Conservation (phyloP, 2,797 vertebrate species). For the Xiphorhynchus erythropygius region DNA sequence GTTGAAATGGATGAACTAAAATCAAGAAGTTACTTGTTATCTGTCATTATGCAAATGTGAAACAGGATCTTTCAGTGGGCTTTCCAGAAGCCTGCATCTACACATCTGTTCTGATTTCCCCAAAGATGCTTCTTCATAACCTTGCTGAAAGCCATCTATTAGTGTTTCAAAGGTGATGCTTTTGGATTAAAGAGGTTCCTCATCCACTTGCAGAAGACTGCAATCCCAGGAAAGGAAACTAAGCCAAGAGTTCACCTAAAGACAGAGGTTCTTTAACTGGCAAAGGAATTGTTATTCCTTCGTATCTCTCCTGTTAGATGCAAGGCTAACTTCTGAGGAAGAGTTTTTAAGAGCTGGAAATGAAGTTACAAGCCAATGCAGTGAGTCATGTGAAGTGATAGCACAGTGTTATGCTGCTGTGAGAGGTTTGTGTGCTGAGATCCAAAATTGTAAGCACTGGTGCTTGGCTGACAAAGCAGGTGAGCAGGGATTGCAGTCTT, state of each 20-base stretch:
- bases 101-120: background rate
- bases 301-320: background rate
- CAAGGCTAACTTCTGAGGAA: background rate
- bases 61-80: constrained; percentile 1
- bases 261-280: background rate
- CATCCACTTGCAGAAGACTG: background rate
- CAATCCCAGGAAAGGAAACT: background rate
- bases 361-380: background rate
- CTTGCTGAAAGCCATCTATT: background rate
- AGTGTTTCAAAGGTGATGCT: background rate
- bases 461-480: background rate
- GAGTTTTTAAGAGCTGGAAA: background rate
- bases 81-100: background rate
- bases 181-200: background rate
- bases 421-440: background rate
- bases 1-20: background rate
- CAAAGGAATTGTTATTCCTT: background rate
- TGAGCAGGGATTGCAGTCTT: background rate
- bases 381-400: background rate
- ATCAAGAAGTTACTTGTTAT: background rate
- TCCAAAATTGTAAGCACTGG: background rate
- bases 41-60: background rate
- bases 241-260: background rate
- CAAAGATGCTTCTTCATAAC: background rate
- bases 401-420: background rate